Conservation (phyloP, 2,797 vertebrate species). For the Pipistrellus kuhlii region DNA sequence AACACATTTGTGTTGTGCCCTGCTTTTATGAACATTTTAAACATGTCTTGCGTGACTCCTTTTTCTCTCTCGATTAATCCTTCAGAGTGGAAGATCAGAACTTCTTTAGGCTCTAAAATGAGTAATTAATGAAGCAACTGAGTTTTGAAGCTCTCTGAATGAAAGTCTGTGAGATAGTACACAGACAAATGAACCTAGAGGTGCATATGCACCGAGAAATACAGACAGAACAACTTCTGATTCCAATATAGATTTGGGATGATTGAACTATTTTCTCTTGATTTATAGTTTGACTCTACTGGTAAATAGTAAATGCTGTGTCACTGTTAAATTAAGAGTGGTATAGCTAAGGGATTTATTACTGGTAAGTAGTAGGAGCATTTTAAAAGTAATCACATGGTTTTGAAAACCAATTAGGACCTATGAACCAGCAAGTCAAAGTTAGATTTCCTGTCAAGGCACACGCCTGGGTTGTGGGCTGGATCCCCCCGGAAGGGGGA, state of each 20-base stretch:
- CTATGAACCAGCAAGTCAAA: too few species aligned
- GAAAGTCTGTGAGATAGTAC: neutral
- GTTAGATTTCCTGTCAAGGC: too few species aligned
- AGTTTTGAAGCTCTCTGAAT: neutral
- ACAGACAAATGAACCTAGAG: neutral
- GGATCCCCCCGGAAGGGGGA: fast-evolving
- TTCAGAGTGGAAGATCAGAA: neutral
- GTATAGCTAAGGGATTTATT: neutral
- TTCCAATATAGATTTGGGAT: neutral
- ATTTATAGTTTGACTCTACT: neutral
- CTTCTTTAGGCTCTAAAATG: neutral
- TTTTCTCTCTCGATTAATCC: neutral
- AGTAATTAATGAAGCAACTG: neutral
- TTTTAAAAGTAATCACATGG: neutral
- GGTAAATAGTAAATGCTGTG: neutral
- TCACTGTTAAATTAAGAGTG: neutral
- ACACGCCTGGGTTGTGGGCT: too few species aligned
- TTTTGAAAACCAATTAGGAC: constrained; percentile 8
- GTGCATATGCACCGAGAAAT: neutral
- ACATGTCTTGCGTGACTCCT: neutral
- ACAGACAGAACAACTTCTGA: neutral
- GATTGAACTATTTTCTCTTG: neutral
- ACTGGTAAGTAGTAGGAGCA: neutral
- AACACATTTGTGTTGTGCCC: neutral
- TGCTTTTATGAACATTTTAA: constrained; percentile 17